Conservation (phyloP, 2,888 invertebrate genomes). For the Acleris emargana region DNA sequence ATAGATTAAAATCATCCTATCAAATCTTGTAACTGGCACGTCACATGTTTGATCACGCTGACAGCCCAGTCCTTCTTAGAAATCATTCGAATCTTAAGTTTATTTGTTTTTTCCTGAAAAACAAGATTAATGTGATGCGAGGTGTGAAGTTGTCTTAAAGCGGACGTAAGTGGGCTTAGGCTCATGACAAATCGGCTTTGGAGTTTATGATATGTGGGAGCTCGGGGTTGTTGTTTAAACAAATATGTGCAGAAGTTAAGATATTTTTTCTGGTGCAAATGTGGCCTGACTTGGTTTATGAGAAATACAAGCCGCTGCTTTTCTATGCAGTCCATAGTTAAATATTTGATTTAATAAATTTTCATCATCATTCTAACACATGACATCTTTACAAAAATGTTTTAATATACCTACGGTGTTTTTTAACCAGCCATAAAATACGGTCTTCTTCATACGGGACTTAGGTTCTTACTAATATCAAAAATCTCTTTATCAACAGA, state of each 20-base stretch:
- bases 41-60: slow-evolving; percentile 38
- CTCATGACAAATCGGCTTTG: slow-evolving; percentile 38
- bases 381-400: too few relatives aligned
- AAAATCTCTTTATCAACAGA: slow-evolving; percentile 6
- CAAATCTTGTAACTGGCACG: slow-evolving; percentile 50
- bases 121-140: slow-evolving; percentile 66
- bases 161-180: slow-evolving; percentile 45
- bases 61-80: slow-evolving; percentile 61
- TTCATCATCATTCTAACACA: too few relatives aligned
- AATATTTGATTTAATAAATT: too few relatives aligned
- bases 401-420: too few relatives aligned
- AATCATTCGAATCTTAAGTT: slow-evolving; percentile 52
- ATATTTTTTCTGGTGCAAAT: too few relatives aligned
- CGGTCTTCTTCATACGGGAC: too few relatives aligned
- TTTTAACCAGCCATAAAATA: too few relatives aligned
- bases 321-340: too few relatives aligned
- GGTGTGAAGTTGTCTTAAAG: slow-evolving; percentile 65
- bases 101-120: slow-evolving; percentile 60
- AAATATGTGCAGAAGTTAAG: background rate
- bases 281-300: too few relatives aligned
- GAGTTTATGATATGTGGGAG: too few relatives aligned
- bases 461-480: background rate
- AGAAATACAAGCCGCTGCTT: too few relatives aligned
- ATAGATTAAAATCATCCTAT: slow-evolving; percentile 16
- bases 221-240: background rate